These are phyloP conservation scores for Enchytraeus crypticus DNA, from an alignment of 2,888 invertebrate species.

Conservation along the genomic window DNA sequence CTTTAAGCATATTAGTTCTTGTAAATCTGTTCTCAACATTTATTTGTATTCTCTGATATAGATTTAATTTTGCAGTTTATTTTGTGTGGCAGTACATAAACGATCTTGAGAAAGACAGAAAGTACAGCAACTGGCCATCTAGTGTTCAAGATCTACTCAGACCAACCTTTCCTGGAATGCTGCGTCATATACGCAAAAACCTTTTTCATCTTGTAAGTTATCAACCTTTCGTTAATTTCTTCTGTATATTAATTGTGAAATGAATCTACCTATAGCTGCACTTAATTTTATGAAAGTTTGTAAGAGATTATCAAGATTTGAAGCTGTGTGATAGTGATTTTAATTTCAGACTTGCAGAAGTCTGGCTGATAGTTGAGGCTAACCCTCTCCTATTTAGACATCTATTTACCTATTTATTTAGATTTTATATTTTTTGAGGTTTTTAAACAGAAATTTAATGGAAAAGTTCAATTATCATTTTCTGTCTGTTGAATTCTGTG, in stretches of 20 bases:
- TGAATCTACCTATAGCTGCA: no score
- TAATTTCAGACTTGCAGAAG: no score
- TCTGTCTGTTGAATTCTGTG: no score
- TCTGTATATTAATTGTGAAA: not conserved
- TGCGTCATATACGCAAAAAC: constrained; percentile 58
- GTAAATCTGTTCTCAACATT: not conserved
- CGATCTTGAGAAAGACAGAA: constrained; percentile 80
- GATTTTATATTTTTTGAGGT: no score
- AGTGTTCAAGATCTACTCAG: constrained; percentile 80
- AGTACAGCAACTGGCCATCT: constrained; percentile 79
- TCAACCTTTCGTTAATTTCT: not conserved
- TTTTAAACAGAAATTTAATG: no score
- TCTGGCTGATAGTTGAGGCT: no score
- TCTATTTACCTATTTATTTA: no score
- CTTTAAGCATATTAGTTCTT: not conserved
- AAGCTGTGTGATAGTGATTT: no score
- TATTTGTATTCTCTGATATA: not conserved
- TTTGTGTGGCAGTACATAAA: constrained; percentile 71
- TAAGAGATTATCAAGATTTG: no score
- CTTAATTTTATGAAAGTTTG: no score
- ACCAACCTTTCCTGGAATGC: constrained; percentile 96
- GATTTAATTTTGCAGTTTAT: not conserved
- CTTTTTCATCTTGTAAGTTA: constrained; percentile 53
- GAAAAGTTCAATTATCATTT: no score
- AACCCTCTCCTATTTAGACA: no score